phyloP scores from a whole-genome alignment of 1,140 invertebrate genomes.

The Trachymyrmex septentrionalis region DNA sequence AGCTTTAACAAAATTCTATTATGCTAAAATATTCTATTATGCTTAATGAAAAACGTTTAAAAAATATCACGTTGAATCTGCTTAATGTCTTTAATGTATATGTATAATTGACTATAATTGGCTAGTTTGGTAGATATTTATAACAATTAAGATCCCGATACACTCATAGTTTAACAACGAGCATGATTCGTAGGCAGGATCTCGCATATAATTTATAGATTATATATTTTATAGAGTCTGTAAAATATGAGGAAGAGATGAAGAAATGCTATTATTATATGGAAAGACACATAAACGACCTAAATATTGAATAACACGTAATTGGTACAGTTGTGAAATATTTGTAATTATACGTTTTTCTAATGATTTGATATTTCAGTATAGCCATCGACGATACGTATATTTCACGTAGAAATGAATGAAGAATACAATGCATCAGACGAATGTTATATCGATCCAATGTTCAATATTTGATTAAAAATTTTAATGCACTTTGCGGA shows the following conservation, averaged over 20 bases:
- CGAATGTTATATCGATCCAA: neutral
- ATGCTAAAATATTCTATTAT: constrained; percentile 18
- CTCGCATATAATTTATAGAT: constrained; percentile 7
- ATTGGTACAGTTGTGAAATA: neutral
- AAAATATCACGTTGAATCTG: constrained; percentile 56
- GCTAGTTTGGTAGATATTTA: constrained; percentile 35
- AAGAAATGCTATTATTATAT: constrained; percentile 44
- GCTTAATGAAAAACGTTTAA: constrained; percentile 34
- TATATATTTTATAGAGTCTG: neutral
- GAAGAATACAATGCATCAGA: constrained; percentile 18
- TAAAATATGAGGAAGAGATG: constrained; percentile 39
- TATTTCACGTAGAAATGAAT: neutral
- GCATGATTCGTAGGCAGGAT: constrained; percentile 5
- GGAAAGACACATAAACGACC: constrained; percentile 11
- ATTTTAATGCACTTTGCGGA: constrained; percentile 24
- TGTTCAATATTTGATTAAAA: neutral
- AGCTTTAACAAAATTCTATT: constrained; percentile 48
- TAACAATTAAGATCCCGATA: constrained; percentile 19
- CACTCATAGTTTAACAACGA: neutral
- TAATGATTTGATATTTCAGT: constrained; percentile 5
- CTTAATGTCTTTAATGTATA: constrained; percentile 27
- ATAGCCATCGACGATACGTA: neutral
- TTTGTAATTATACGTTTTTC: neutral
- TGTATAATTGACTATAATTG: constrained; percentile 57
- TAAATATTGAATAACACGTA: constrained; percentile 1